Evolutionary conservation across 2,888 invertebrate genomes (phyloP).

Genomic region (Heterodera filipjevi): DNA sequence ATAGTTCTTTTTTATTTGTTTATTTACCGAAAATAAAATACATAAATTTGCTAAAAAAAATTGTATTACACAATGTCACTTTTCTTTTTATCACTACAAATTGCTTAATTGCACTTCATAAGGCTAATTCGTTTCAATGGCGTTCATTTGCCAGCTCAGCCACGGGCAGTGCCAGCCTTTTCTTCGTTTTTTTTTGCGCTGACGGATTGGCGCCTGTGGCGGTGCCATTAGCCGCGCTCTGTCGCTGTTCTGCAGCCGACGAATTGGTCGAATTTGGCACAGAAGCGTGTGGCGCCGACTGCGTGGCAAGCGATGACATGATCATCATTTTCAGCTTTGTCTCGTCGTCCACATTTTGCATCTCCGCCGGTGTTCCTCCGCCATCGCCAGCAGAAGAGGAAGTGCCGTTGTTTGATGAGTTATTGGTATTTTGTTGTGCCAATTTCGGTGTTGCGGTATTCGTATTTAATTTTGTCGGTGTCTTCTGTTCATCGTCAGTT

Average conservation of each 20-base stretch:
- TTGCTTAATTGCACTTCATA: not conserved
- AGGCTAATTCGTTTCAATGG: not conserved
- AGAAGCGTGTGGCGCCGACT: not conserved
- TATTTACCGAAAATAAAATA: no score
- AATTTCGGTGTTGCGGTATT: not conserved
- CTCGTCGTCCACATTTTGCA: conserved; percentile 2
- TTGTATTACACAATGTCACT: no score
- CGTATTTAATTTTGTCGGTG: not conserved
- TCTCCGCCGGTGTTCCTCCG: not conserved
- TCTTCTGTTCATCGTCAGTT: not conserved
- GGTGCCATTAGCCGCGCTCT: not conserved
- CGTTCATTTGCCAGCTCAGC: not conserved
- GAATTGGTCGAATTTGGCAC: not conserved
- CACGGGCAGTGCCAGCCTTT: not conserved
- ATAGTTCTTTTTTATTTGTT: no score
- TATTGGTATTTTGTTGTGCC: not conserved
- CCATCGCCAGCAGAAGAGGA: not conserved
- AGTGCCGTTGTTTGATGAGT: no score
- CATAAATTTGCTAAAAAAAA: no score
- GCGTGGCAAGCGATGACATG: not conserved
- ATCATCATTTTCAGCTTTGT: not conserved
- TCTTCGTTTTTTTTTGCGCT: not conserved
- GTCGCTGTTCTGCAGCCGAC: not conserved
- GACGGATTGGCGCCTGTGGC: not conserved
- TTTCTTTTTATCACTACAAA: not conserved